Evolutionary conservation across 2,888 invertebrate genomes (phyloP).

Genomic region (Thymelicus sylvestris): DNA sequence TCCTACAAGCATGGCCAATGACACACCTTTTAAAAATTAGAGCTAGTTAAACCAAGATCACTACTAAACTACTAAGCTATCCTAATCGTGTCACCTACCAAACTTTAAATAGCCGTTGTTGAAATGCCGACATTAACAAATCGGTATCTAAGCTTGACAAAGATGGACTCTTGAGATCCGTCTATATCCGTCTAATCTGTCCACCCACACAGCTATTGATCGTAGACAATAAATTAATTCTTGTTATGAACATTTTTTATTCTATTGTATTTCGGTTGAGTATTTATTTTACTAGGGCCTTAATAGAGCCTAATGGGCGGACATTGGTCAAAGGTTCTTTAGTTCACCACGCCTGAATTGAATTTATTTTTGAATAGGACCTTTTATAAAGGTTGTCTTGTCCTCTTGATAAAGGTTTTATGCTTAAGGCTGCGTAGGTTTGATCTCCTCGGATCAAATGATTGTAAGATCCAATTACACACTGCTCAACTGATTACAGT

Average conservation of each 20-base stretch:
- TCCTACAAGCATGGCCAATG: too few relatives aligned
- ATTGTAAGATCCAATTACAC: not conserved
- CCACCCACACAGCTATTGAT: slow-evolving; percentile 83
- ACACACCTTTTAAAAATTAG: too few relatives aligned
- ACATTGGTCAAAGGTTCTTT: slow-evolving; percentile 75
- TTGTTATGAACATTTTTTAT: slow-evolving; percentile 82
- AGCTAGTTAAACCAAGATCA: too few relatives aligned
- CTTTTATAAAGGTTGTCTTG: slow-evolving; percentile 36
- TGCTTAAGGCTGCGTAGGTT: slow-evolving; percentile 28
- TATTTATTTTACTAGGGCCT: slow-evolving; percentile 73
- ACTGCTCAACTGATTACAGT: too few relatives aligned
- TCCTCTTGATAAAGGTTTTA: slow-evolving; percentile 31
- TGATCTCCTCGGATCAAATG: slow-evolving; percentile 17
- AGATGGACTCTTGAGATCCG: slow-evolving; percentile 79
- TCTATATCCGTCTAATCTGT: slow-evolving; percentile 58
- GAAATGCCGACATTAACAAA: slow-evolving; percentile 82
- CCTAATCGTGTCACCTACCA: slow-evolving; percentile 65
- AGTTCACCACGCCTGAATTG: slow-evolving; percentile 45
- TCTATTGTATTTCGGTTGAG: slow-evolving; percentile 69
- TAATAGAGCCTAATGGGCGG: slow-evolving; percentile 74
- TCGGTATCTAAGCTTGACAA: slow-evolving; percentile 83
- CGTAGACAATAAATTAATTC: slow-evolving; percentile 83
- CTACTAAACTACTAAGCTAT: not conserved
- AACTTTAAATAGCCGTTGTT: slow-evolving; percentile 79
- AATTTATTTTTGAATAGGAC: slow-evolving; percentile 44